Base-by-base conservation (phyloP, 2,113 vertebrate species). In the Recurvirostra avosetta region DNA sequence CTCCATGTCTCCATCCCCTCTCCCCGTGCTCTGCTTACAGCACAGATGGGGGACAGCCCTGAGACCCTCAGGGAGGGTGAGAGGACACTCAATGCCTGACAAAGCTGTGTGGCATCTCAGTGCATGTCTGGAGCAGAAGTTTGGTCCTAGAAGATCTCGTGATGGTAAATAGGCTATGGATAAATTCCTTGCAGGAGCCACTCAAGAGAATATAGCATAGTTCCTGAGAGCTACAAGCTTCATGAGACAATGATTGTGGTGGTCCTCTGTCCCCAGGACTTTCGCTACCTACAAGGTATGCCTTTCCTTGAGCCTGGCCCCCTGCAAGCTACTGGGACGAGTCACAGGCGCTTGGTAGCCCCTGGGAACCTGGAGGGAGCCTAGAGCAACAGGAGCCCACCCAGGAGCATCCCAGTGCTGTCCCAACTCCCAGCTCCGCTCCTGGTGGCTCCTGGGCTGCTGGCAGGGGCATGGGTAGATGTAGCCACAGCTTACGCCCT, bases 311-410 rank as follows among this genome's bases (percentile, higher is more conserved):
- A 55, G n/a, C 22, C 47, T 82, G 65, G 9, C 6, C 12, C 26
- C 13, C 32, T 58, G 41, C 11, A 71, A 87, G 40, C 22, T 87
- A 6, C 32, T 36, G 36, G n/a, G 41, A 26, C 59, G 38, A 66
- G 18, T 26, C 47, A 63, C 59, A 38, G 67, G 22, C 2, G 2
- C 26, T 50, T 0, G 0, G 6, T 66, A 59, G 17, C 32, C 19
- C 26, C 34, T 4, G 5, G n/a, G 52, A 92, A 50, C 38, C 52
- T 67, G 29, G 58, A 62, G 23, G 21, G 41, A 62, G 9, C 16
- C 55, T 50, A 41, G 23, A 87, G n/a, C 2, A 2, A 36, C 34
- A 56, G 62, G 7, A 92, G 15, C 34, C 6, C n/a, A 25, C 19
- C 29, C 27, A 61, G 56, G 40, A 81, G 19, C 47, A 59, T 30